phyloP scores from a whole-genome alignment of 2,113 vertebrate species.

The Tychaedon coryphoeus region DNA sequence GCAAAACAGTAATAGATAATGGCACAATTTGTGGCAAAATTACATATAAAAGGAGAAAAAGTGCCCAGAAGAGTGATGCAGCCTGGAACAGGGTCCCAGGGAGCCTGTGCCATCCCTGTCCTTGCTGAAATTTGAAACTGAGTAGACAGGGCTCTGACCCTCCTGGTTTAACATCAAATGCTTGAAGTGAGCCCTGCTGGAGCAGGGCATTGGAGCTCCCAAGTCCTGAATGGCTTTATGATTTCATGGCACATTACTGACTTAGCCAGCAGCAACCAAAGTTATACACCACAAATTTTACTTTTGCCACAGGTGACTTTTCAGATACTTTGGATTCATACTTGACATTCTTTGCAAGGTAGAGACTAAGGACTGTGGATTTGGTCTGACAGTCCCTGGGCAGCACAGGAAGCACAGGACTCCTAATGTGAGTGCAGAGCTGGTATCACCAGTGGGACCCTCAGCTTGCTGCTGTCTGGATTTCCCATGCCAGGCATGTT shows the following conservation, averaged over 20 bases:
- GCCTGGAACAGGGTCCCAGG: neutral
- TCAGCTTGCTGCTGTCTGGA: fast-evolving
- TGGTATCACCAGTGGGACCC: neutral
- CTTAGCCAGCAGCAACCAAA: neutral
- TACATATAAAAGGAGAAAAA: neutral
- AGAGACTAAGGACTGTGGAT: neutral
- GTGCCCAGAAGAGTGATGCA: neutral
- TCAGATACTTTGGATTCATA: neutral
- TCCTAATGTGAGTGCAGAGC: neutral
- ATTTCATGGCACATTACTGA: neutral
- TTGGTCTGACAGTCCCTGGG: neutral
- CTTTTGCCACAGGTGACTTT: neutral
- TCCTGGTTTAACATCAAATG: neutral
- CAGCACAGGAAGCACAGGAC: neutral
- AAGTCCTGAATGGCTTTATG: neutral
- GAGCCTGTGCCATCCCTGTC: neutral
- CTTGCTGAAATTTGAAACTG: neutral
- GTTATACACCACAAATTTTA: neutral
- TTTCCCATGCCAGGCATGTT: neutral
- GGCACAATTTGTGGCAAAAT: neutral
- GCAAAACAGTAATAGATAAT: neutral
- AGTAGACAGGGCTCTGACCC: neutral
- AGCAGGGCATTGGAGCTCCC: neutral
- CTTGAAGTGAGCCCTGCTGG: neutral
- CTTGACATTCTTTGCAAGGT: neutral